Conservation (phyloP, 1,140 invertebrate genomes). For the Macrotrachela quadricornifera region DNA sequence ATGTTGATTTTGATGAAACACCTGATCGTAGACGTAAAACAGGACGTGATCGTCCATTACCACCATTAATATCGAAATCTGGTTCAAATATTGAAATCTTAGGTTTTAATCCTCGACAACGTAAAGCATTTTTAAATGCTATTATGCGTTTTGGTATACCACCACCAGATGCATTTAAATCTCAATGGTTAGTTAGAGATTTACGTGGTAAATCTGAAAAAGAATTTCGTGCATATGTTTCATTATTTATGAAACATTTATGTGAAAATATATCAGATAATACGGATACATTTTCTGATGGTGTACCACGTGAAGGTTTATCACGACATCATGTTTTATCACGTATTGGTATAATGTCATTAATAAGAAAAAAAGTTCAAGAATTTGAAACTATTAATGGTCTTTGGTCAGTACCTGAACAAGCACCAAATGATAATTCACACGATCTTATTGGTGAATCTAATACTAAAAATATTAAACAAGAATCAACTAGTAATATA, state of each 20-base stretch:
- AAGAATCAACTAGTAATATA: no score
- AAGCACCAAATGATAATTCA: no score
- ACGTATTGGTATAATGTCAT: slow-evolving; percentile 89
- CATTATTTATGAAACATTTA: slow-evolving; percentile 93
- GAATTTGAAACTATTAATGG: slow-evolving; percentile 12
- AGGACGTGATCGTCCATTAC: slow-evolving; percentile 53
- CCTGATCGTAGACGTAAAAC: slow-evolving; percentile 19
- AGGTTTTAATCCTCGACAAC: slow-evolving; percentile 93
- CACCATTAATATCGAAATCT: slow-evolving; percentile 76
- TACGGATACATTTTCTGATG: slow-evolving; percentile 67
- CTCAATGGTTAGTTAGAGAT: slow-evolving; percentile 22
- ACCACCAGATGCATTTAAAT: slow-evolving; percentile 90
- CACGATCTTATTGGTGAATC: no score
- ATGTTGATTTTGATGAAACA: slow-evolving; percentile 81
- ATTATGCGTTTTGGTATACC: slow-evolving; percentile 99
- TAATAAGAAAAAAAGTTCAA: slow-evolving; percentile 82
- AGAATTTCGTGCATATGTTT: slow-evolving; percentile 71
- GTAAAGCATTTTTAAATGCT: slow-evolving; percentile 94
- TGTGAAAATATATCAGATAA: slow-evolving; percentile 43
- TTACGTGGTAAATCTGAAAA: slow-evolving; percentile 61
- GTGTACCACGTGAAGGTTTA: slow-evolving; percentile 90
- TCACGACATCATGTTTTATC: slow-evolving; percentile 92
- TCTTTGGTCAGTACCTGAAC: slow-evolving; percentile 3
- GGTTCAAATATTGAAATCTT: slow-evolving; percentile 94
- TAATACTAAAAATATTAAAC: no score